A percentile compares a stretch with the other conserved stretches of the same genome.
phyloP scores from a whole-genome alignment of 2,113 vertebrate genomes.

The Cromileptes altivelis region DNA sequence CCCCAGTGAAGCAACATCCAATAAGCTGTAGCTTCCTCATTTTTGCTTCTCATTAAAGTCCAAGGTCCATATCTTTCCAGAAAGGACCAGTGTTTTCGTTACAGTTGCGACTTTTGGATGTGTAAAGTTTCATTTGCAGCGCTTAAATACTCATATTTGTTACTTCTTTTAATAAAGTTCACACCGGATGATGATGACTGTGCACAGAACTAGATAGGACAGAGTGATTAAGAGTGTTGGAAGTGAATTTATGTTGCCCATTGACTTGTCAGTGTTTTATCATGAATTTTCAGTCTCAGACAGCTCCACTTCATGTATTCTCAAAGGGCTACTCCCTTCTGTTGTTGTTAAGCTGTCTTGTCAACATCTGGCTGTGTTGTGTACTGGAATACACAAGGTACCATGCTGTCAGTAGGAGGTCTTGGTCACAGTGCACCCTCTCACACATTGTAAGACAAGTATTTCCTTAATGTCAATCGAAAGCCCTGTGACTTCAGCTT shows the following conservation, averaged over 20 bases:
- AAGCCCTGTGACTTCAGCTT: neutral
- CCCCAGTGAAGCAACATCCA: constrained; percentile 1
- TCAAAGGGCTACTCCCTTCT: neutral
- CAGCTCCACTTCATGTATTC: neutral
- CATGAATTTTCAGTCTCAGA: neutral
- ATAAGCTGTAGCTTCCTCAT: constrained; percentile 5
- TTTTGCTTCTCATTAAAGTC: constrained; percentile 9
- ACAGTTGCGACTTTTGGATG: neutral
- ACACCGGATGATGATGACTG: neutral
- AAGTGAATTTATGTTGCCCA: neutral
- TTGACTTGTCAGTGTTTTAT: neutral
- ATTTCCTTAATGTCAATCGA: neutral
- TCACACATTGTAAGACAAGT: neutral
- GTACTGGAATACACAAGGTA: neutral
- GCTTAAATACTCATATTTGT: neutral
- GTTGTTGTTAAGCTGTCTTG: neutral
- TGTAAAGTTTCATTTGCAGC: neutral
- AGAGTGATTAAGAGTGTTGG: neutral
- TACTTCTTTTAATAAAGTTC: neutral
- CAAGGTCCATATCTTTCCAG: neutral
- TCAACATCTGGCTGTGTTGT: constrained; percentile 18
- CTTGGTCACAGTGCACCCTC: neutral
- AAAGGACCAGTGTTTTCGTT: neutral
- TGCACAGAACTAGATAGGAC: neutral
- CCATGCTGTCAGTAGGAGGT: neutral